These are phyloP conservation scores for Phrynosoma blainvillii DNA, from an alignment of 2,113 vertebrate species.

Conservation along the genomic window DNA sequence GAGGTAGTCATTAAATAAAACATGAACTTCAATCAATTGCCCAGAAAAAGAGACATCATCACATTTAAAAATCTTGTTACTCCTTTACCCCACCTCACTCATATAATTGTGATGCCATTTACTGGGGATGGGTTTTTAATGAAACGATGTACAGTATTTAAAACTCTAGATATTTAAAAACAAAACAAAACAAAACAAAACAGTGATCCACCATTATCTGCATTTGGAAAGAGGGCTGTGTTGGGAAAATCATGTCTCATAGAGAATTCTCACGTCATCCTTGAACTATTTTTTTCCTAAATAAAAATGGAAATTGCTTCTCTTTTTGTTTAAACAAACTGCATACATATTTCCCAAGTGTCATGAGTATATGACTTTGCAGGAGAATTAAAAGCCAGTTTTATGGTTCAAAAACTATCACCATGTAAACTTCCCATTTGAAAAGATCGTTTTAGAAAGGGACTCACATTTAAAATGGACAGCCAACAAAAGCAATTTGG, in stretches of 20 bases:
- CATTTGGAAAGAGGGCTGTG: conserved; percentile 39
- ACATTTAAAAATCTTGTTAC: conserved; percentile 41
- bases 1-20: conserved; percentile 52
- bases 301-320: conserved; percentile 49
- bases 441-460: conserved; percentile 29
- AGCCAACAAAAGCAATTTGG: conserved; percentile 2
- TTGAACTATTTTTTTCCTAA: not conserved
- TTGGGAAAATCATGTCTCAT: not conserved
- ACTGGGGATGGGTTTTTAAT: conserved; percentile 54
- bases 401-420: conserved; percentile 37
- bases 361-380: conserved; percentile 47
- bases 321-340: conserved; percentile 43
- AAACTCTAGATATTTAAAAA: too few species aligned
- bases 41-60: conserved; percentile 49
- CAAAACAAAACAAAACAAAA: too few species aligned
- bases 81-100: conserved; percentile 50
- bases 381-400: conserved; percentile 41
- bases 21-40: conserved; percentile 53
- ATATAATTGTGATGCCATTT: conserved; percentile 52
- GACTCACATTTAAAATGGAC: conserved; percentile 7
- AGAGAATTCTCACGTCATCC: not conserved
- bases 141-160: conserved; percentile 2
- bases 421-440: conserved; percentile 41
- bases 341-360: not conserved
- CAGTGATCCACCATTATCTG: conserved; percentile 20